Conservation (phyloP, 2,113 vertebrate species). For the Lycocorax pyrrhopterus region DNA sequence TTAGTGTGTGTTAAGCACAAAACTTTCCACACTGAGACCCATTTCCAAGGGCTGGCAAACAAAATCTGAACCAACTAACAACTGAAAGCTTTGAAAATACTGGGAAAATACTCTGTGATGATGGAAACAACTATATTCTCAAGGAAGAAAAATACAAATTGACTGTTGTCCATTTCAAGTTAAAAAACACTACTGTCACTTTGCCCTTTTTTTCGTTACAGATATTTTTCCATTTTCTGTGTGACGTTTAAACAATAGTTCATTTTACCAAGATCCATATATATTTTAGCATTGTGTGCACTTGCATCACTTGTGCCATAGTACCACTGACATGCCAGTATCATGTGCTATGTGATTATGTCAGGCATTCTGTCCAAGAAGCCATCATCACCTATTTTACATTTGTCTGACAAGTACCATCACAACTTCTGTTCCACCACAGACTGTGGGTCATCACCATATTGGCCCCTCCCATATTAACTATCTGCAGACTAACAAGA, state of each 20-base stretch:
- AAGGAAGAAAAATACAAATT: neutral
- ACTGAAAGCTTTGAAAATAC: neutral
- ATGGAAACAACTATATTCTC: neutral
- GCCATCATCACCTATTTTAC: neutral
- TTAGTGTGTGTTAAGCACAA: neutral
- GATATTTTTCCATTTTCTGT: neutral
- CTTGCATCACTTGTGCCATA: neutral
- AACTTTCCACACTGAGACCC: neutral
- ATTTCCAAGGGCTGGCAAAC: neutral
- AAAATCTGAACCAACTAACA: neutral
- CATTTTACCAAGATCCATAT: neutral
- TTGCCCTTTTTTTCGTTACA: neutral
- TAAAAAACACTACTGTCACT: neutral
- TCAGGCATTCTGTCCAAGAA: neutral
- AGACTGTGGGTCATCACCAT: neutral
- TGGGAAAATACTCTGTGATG: neutral
- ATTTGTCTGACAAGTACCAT: neutral
- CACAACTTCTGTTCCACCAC: neutral
- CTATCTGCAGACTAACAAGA: neutral
- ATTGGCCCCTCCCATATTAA: neutral
- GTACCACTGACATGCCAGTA: neutral
- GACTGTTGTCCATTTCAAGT: neutral
- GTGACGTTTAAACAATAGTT: neutral
- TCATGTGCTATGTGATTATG: too few species aligned
- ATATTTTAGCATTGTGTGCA: neutral